Conservation (phyloP, 2,888 invertebrate genomes). For the Papilio protenor region DNA sequence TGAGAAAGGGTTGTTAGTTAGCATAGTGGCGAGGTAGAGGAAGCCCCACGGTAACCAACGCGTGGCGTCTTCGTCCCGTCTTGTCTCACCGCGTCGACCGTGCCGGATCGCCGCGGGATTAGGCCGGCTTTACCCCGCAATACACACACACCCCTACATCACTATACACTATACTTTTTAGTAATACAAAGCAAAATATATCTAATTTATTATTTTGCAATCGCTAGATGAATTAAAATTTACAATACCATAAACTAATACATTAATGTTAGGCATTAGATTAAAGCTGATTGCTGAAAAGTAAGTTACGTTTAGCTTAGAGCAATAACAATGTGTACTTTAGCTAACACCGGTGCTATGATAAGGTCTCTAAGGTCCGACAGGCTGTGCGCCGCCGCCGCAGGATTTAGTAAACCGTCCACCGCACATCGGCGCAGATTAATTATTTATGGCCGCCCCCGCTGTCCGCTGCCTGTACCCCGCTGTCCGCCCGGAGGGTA, state of each 20-base stretch:
- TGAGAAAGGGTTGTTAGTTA: conserved; percentile 38
- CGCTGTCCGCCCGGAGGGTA: conserved; percentile 63
- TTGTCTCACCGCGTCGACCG: conserved; percentile 11
- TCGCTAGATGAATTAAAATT: background rate
- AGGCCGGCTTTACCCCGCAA: conserved; percentile 67
- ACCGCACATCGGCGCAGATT: conserved; percentile 79
- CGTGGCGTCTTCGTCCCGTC: conserved; percentile 70
- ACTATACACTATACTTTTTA: conserved; percentile 17
- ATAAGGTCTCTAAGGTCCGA: conserved; percentile 53
- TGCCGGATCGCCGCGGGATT: conserved; percentile 67
- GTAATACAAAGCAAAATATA: background rate
- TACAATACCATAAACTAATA: background rate
- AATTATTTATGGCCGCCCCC: conserved; percentile 80
- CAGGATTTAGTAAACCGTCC: conserved; percentile 76
- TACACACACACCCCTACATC: conserved; percentile 50
- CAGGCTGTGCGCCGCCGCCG: conserved; percentile 56
- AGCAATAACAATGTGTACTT: background rate
- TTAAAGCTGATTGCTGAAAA: background rate
- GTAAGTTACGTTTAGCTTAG: background rate
- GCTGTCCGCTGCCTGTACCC: conserved; percentile 61
- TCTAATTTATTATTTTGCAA: background rate
- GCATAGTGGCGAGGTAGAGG: conserved; percentile 51
- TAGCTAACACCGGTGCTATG: conserved; percentile 47
- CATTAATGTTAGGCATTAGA: background rate
- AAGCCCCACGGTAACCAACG: conserved; percentile 76